Evolutionary conservation across 2,888 invertebrate species (phyloP).

Genomic region (Eupithecia inturbata): DNA sequence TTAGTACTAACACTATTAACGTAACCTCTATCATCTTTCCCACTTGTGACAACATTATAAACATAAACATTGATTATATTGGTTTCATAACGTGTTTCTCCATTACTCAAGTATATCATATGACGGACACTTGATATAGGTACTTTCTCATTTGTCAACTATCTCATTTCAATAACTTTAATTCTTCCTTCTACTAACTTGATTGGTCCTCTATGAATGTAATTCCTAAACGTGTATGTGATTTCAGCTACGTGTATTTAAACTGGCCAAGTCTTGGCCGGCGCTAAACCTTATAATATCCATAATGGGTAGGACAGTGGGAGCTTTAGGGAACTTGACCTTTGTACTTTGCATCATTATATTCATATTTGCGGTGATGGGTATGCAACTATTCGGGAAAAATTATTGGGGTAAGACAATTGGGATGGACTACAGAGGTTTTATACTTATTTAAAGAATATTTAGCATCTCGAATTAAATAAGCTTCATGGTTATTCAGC

Average conservation of each 20-base stretch:
- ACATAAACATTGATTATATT: slow-evolving; percentile 11
- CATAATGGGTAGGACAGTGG: slow-evolving; percentile 97
- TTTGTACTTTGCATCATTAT: slow-evolving; percentile 98
- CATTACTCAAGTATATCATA: slow-evolving; percentile 2
- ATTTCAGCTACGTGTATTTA: slow-evolving; percentile 96
- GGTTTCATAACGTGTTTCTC: background rate
- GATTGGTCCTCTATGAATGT: slow-evolving; percentile 27
- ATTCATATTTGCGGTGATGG: slow-evolving; percentile 99
- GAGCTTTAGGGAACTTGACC: slow-evolving; percentile 97
- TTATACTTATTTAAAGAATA: slow-evolving; percentile 73
- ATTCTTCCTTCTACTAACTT: slow-evolving; percentile 10
- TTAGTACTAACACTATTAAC: slow-evolving; percentile 22
- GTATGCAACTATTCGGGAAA: slow-evolving; percentile 99
- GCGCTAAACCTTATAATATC: slow-evolving; percentile 97
- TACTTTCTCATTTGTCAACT: background rate
- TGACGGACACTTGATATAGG: background rate
- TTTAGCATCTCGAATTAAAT: slow-evolving; percentile 79
- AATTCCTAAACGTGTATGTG: slow-evolving; percentile 54
- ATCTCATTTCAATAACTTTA: slow-evolving; percentile 7
- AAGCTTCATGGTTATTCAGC: slow-evolving; percentile 81
- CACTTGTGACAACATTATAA: slow-evolving; percentile 21
- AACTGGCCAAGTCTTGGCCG: slow-evolving; percentile 98
- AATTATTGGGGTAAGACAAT: slow-evolving; percentile 95
- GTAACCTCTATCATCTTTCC: slow-evolving; percentile 23
- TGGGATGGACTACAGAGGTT: slow-evolving; percentile 93